These are phyloP conservation scores for Labeo rohita DNA, from an alignment of 2,113 vertebrate species.

Conservation along the genomic window DNA sequence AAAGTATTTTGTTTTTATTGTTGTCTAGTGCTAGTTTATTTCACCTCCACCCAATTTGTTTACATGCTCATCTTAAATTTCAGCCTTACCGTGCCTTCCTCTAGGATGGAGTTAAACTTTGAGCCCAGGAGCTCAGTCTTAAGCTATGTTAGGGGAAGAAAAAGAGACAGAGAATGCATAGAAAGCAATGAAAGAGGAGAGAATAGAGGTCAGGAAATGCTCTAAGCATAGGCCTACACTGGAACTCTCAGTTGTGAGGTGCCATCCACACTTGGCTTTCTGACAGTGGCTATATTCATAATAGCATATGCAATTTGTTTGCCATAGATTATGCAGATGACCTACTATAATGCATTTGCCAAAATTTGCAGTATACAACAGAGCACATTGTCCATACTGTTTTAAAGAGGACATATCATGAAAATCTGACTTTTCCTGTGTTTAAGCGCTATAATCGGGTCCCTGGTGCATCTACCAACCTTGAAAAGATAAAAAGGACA, in stretches of 20 bases:
- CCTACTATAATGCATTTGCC: background rate
- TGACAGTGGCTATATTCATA: background rate
- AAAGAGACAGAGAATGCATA: slow-evolving; percentile 80
- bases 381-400: background rate
- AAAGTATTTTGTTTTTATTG: background rate
- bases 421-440: too few species aligned
- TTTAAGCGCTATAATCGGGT: too few species aligned
- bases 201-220: slow-evolving; percentile 72
- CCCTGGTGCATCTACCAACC: too few species aligned
- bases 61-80: slow-evolving; percentile 38
- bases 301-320: background rate
- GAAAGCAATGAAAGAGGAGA: slow-evolving; percentile 79
- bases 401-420: too few species aligned
- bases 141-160: slow-evolving; percentile 82
- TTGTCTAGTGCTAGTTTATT: slow-evolving; percentile 27
- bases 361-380: background rate
- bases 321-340: background rate
- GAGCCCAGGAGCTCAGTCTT: slow-evolving; percentile 86
- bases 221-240: slow-evolving; percentile 58
- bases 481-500: too few species aligned
- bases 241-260: slow-evolving; percentile 27
- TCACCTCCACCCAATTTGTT: slow-evolving; percentile 31
- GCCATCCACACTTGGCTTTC: slow-evolving; percentile 35
- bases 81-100: slow-evolving; percentile 84
- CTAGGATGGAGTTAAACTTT: slow-evolving; percentile 88